Evolutionary conservation across 2,797 vertebrate species (phyloP).

Genomic region (Podarcis siculus): DNA sequence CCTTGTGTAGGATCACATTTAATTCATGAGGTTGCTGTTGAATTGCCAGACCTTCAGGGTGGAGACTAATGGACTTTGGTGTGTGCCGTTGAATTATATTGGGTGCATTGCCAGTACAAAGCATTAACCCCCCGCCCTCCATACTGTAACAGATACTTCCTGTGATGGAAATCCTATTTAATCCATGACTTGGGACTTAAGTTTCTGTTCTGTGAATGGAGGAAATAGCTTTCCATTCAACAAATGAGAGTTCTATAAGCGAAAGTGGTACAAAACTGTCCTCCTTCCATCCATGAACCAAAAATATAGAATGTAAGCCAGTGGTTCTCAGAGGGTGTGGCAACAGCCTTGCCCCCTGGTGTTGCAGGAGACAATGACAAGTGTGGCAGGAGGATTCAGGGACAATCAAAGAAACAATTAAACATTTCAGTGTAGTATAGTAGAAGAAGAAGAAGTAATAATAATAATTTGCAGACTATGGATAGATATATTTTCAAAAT

Average conservation of each 20-base stretch:
- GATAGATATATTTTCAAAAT: too few species aligned
- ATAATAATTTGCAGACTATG: too few species aligned
- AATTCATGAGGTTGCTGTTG: conserved; percentile 45
- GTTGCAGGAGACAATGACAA: too few species aligned
- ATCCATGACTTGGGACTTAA: not conserved
- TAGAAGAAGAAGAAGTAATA: too few species aligned
- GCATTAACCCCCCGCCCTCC: not conserved
- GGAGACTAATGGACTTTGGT: conserved; percentile 19
- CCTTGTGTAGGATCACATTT: conserved; percentile 48
- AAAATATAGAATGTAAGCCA: not conserved
- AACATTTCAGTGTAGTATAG: too few species aligned
- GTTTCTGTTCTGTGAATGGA: not conserved
- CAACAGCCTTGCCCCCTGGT: too few species aligned
- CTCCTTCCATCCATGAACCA: not conserved
- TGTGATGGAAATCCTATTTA: not conserved
- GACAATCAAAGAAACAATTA: too few species aligned
- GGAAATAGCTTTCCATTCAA: not conserved
- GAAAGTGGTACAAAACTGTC: not conserved
- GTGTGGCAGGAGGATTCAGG: too few species aligned
- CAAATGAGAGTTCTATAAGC: not conserved
- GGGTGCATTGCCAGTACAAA: not conserved
- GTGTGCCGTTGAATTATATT: not conserved
- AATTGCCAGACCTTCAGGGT: conserved; percentile 55
- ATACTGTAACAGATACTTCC: not conserved
- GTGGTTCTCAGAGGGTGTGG: too few species aligned